A percentile compares a stretch with the other conserved stretches of the same genome.
Conservation (phyloP, 2,797 vertebrate species). For the Peromyscus aztecus region DNA sequence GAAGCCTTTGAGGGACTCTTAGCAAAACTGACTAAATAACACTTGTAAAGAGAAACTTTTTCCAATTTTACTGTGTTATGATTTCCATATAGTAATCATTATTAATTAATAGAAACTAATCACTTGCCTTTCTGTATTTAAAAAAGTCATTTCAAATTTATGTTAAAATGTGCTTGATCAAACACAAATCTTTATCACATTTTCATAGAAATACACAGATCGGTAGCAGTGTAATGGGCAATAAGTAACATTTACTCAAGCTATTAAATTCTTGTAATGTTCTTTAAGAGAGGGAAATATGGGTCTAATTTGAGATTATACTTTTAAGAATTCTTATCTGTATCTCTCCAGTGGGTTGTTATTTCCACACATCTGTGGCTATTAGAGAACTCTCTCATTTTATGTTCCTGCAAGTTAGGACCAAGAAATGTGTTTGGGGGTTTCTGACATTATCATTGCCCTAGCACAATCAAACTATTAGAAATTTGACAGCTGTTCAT, state of each 20-base stretch:
- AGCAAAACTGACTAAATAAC: slow-evolving; percentile 27
- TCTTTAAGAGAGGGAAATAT: slow-evolving; percentile 69
- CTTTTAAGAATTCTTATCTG: slow-evolving; percentile 77
- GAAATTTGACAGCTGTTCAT: slow-evolving; percentile 65
- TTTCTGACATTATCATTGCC: slow-evolving; percentile 68
- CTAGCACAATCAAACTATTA: slow-evolving; percentile 57
- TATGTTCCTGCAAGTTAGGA: slow-evolving; percentile 65
- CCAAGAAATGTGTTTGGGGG: slow-evolving; percentile 54
- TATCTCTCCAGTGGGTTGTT: slow-evolving; percentile 70
- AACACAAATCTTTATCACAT: slow-evolving; percentile 64
- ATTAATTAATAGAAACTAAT: slow-evolving; percentile 64
- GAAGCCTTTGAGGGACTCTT: neutral
- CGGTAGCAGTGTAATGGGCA: slow-evolving; percentile 72
- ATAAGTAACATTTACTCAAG: slow-evolving; percentile 77
- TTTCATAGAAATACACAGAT: slow-evolving; percentile 75
- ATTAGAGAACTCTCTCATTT: slow-evolving; percentile 69
- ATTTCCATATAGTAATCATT: slow-evolving; percentile 52
- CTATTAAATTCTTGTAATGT: slow-evolving; percentile 78
- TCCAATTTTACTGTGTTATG: slow-evolving; percentile 32
- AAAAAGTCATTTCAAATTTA: slow-evolving; percentile 54
- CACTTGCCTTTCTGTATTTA: slow-evolving; percentile 60
- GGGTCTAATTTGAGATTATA: slow-evolving; percentile 76
- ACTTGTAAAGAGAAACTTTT: neutral
- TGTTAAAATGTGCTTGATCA: slow-evolving; percentile 52
- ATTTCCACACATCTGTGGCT: slow-evolving; percentile 75